Percentiles rank a stretch among this genome's conserved stretches.
phyloP scores from a whole-genome alignment of 2,797 vertebrate species.

The Danio tinwini region DNA sequence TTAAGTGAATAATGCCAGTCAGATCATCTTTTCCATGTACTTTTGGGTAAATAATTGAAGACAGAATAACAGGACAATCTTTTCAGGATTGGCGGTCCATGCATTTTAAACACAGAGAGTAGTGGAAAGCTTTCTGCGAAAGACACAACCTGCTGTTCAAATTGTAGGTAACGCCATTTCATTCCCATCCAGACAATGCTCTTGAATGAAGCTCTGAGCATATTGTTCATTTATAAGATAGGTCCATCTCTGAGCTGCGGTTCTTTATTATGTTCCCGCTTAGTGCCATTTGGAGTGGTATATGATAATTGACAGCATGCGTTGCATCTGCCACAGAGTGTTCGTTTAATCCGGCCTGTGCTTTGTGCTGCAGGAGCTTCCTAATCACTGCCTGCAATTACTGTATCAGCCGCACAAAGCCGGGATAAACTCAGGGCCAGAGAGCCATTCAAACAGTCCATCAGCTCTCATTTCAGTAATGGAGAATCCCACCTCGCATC shows the following conservation, averaged over 20 bases:
- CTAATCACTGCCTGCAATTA: slow-evolving; percentile 36
- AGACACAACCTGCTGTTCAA: not conserved
- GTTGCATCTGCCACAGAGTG: slow-evolving; percentile 24
- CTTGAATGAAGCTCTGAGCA: not conserved
- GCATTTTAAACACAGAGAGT: not conserved
- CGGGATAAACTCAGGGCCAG: slow-evolving; percentile 31
- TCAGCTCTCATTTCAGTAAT: slow-evolving; percentile 31
- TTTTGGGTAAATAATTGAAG: no score
- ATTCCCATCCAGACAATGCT: not conserved
- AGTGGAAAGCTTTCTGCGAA: not conserved
- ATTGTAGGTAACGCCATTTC: not conserved
- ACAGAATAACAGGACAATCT: not conserved
- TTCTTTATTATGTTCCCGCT: slow-evolving; percentile 18
- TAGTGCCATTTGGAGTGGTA: slow-evolving; percentile 29
- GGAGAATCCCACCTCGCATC: slow-evolving; percentile 36
- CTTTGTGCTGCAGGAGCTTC: slow-evolving; percentile 21
- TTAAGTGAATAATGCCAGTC: no score
- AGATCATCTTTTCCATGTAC: no score
- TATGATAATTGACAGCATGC: slow-evolving; percentile 40
- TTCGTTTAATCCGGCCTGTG: slow-evolving; percentile 28
- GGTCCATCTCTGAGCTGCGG: not conserved
- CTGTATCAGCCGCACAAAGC: slow-evolving; percentile 40
- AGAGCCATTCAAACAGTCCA: slow-evolving; percentile 40
- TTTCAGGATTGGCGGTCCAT: not conserved
- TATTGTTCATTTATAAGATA: slow-evolving; percentile 9